A percentile compares a stretch with the other conserved stretches of the same genome.
Evolutionary conservation across 2,113 vertebrate genomes (phyloP).

Genomic region (Aptenodytes forsteri): DNA sequence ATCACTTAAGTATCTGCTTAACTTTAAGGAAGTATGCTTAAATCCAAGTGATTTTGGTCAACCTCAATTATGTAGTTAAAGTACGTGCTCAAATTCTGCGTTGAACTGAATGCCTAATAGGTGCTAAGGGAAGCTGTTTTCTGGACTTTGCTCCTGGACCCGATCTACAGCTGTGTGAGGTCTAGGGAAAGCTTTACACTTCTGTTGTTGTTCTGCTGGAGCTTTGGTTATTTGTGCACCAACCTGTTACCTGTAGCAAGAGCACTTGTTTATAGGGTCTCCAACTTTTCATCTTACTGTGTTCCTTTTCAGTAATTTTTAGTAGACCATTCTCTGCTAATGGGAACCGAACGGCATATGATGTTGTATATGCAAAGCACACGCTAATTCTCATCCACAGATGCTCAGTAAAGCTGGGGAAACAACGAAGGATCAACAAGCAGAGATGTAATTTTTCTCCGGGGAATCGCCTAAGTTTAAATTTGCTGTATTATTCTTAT

Average conservation of each 20-base stretch:
- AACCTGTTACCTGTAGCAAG: not conserved
- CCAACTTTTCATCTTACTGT: not conserved
- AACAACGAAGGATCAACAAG: not conserved
- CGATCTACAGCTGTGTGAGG: not conserved
- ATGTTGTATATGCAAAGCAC: not conserved
- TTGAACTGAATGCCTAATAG: not conserved
- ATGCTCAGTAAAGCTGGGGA: not conserved
- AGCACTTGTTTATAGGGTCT: not conserved
- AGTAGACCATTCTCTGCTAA: not conserved
- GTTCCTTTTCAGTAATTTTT: not conserved
- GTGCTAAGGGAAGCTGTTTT: not conserved
- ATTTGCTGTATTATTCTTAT: not conserved
- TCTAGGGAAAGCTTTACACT: not conserved
- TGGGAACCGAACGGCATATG: not conserved
- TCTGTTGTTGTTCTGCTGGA: not conserved
- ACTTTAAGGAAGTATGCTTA: not conserved
- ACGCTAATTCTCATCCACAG: not conserved
- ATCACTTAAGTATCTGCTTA: not conserved
- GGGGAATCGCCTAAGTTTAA: not conserved
- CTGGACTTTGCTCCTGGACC: not conserved
- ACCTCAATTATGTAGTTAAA: not conserved
- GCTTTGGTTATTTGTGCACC: not conserved
- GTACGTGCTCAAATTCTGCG: not conserved
- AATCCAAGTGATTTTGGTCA: not conserved
- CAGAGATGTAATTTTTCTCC: not conserved